These are phyloP conservation scores for Tolmerus cingulatus DNA, from an alignment of 2,888 invertebrate species.

Conservation along the genomic window DNA sequence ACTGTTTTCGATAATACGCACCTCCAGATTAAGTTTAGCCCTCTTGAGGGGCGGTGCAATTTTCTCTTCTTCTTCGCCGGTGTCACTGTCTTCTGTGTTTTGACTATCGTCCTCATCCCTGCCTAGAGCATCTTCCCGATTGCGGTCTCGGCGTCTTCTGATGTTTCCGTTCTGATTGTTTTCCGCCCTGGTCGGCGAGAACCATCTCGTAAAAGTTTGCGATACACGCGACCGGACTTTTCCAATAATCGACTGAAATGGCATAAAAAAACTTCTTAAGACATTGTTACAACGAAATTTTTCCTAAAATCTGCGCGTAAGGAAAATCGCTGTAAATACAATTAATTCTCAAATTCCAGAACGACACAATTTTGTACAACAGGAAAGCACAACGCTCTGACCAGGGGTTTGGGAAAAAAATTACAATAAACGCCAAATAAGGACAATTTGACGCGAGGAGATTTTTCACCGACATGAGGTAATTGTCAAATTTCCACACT, in stretches of 20 bases:
- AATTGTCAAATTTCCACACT: neutral
- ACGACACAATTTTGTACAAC: neutral
- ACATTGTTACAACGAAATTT: neutral
- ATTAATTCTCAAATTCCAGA: neutral
- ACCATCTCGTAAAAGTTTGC: conserved; percentile 59
- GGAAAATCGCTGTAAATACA: neutral
- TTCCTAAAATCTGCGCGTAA: neutral
- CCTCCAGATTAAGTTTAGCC: conserved; percentile 36
- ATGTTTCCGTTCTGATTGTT: conserved; percentile 51
- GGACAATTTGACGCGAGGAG: neutral
- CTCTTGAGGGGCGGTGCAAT: conserved; percentile 41
- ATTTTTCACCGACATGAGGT: neutral
- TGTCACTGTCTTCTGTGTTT: conserved; percentile 40
- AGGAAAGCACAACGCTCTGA: neutral
- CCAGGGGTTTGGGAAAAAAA: neutral
- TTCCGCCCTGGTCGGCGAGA: conserved; percentile 54
- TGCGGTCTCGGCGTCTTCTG: conserved; percentile 55
- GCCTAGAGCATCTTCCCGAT: conserved; percentile 52
- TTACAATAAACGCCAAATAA: conserved; percentile 9
- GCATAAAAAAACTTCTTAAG: neutral
- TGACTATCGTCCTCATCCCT: conserved; percentile 13
- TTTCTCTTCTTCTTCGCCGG: conserved; percentile 33
- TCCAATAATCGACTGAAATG: conserved; percentile 60
- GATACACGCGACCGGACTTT: conserved; percentile 61
- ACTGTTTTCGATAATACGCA: neutral